Evolutionary conservation across 2,797 vertebrate species (phyloP).

Genomic region (Periophthalmus magnuspinnatus): DNA sequence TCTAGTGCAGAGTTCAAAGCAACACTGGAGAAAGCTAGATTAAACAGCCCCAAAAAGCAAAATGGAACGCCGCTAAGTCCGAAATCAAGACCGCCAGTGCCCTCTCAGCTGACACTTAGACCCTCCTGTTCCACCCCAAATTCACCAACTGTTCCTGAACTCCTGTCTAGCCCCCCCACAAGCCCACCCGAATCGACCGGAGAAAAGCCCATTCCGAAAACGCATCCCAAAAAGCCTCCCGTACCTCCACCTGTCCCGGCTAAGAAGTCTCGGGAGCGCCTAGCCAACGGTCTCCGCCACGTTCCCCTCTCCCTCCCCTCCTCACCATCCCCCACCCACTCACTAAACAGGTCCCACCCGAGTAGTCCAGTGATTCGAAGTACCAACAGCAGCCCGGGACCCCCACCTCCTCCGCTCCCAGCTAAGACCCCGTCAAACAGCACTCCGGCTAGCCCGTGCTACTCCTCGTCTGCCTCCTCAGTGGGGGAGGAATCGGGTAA

Average conservation of each 20-base stretch:
- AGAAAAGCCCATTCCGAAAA: constrained; percentile 70
- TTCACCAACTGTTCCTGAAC: constrained; percentile 38
- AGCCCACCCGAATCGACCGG: constrained; percentile 58
- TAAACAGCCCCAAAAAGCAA: constrained; percentile 39
- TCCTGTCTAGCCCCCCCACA: constrained; percentile 55
- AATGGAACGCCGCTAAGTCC: constrained; percentile 53
- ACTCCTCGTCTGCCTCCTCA: constrained; percentile 62
- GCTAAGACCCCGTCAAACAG: constrained; percentile 60
- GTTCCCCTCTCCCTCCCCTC: constrained; percentile 70
- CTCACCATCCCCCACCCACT: constrained; percentile 66
- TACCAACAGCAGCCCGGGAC: constrained; percentile 44
- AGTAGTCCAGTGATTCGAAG: constrained; percentile 62
- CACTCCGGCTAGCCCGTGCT: constrained; percentile 64
- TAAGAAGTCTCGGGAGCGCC: constrained; percentile 92
- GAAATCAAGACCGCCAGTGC: constrained; percentile 57
- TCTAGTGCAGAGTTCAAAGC: constrained; percentile 39
- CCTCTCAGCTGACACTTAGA: constrained; percentile 66
- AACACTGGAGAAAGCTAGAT: constrained; percentile 31
- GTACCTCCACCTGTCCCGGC: constrained; percentile 94
- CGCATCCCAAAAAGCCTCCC: constrained; percentile 85
- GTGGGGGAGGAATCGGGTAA: constrained; percentile 73
- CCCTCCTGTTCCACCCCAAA: constrained; percentile 35
- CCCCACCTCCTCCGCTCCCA: constrained; percentile 62
- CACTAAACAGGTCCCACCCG: constrained; percentile 63
- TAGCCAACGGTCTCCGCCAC: constrained; percentile 87